Evolutionary conservation across 2,797 vertebrate genomes (phyloP).

Genomic region (Poeciliopsis presidionis): DNA sequence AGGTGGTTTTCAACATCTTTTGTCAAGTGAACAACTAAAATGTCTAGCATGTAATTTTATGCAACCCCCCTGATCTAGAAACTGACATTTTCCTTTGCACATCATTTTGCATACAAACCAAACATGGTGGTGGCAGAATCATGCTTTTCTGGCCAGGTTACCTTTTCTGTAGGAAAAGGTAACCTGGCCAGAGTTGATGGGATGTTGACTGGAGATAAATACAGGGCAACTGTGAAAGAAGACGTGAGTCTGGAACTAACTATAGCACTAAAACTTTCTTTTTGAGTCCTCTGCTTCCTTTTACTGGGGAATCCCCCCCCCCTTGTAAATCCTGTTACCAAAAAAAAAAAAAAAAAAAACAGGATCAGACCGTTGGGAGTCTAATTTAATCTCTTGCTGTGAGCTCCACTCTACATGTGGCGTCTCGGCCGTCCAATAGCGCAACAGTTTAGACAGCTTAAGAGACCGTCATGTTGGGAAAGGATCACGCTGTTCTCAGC

Average conservation of each 20-base stretch:
- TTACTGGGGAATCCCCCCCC: slow-evolving; percentile 23
- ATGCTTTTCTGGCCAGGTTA: no score
- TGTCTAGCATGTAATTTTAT: neutral
- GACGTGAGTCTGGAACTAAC: neutral
- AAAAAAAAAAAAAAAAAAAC: slow-evolving; percentile 52
- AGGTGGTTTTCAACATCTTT: neutral
- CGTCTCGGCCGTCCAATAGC: slow-evolving; percentile 56
- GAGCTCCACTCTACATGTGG: slow-evolving; percentile 51
- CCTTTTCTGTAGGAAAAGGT: neutral
- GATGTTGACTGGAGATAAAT: neutral
- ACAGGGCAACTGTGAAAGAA: no score
- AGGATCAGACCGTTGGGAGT: slow-evolving; percentile 67
- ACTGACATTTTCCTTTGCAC: neutral
- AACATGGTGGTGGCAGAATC: neutral
- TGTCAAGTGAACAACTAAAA: neutral
- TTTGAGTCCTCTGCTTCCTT: slow-evolving; percentile 2
- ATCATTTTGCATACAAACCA: neutral
- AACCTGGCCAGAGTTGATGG: neutral
- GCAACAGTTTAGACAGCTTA: slow-evolving; percentile 71
- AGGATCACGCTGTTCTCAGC: slow-evolving; percentile 65
- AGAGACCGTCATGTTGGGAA: slow-evolving; percentile 42
- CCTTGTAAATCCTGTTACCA: slow-evolving; percentile 48
- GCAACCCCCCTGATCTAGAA: neutral
- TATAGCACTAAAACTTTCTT: neutral
- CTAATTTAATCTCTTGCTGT: slow-evolving; percentile 73